phyloP scores from a whole-genome alignment of 2,113 vertebrate species.

The Hypomesus transpacificus region DNA sequence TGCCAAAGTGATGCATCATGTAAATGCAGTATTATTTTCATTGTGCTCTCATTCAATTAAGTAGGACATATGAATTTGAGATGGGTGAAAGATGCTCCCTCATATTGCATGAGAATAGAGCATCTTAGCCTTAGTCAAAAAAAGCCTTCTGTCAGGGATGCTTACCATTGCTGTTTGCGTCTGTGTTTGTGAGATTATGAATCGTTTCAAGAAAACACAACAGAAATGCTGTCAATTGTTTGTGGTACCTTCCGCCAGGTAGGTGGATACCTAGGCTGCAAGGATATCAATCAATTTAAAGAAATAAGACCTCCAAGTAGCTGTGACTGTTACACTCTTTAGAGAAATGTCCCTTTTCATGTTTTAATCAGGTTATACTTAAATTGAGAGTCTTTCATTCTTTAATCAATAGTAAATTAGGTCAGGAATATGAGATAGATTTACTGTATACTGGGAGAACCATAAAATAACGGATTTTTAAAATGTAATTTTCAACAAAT shows the following conservation, averaged over 20 bases:
- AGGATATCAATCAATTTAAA: conserved; percentile 25
- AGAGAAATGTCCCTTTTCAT: neutral
- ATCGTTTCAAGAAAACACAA: too few relatives aligned
- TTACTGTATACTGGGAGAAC: neutral
- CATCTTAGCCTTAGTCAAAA: neutral
- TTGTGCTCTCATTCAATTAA: conserved; percentile 2
- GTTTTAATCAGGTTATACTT: neutral
- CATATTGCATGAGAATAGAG: neutral
- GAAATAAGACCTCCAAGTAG: neutral
- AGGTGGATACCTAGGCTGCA: conserved; percentile 3
- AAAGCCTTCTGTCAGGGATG: too few relatives aligned
- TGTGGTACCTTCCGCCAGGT: neutral
- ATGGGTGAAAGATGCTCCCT: neutral
- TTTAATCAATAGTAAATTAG: neutral
- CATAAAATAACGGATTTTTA: too few relatives aligned
- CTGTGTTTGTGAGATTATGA: too few relatives aligned
- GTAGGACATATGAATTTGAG: conserved; percentile 1
- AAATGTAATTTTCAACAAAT: too few relatives aligned
- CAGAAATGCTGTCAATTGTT: too few relatives aligned
- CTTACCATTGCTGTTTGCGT: too few relatives aligned
- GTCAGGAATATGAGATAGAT: neutral
- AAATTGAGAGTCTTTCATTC: neutral
- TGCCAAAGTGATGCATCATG: neutral
- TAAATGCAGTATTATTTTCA: neutral
- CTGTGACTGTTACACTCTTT: neutral